These are phyloP conservation scores for Botia kubotai DNA, from an alignment of 2,797 vertebrate genomes.

Conservation along the genomic window DNA sequence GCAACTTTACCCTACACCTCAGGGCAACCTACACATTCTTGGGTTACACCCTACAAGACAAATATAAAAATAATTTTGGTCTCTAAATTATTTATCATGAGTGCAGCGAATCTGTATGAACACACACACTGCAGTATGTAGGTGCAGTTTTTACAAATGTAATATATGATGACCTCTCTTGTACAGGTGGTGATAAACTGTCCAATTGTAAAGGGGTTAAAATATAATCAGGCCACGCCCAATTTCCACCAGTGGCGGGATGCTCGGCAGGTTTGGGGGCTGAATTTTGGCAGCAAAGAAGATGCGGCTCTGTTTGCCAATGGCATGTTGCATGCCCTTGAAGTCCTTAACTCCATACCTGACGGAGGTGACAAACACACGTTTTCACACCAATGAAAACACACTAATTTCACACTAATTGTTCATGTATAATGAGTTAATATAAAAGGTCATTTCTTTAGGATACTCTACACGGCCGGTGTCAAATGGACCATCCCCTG, in stretches of 20 bases:
- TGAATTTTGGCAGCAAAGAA: conserved; percentile 92
- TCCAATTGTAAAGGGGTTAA: conserved; percentile 85
- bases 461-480: conserved; percentile 77
- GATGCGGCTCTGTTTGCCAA: conserved; percentile 86
- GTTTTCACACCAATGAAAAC: neutral
- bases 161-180: neutral
- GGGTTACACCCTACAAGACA: too few relatives aligned
- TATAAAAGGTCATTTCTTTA: conserved; percentile 40
- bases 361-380: conserved; percentile 73
- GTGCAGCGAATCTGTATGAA: neutral
- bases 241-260: conserved; percentile 95
- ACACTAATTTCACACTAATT: too few relatives aligned
- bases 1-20: too few relatives aligned
- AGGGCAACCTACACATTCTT: too few relatives aligned
- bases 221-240: conserved; percentile 93
- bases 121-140: too few relatives aligned
- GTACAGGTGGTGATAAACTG: conserved; percentile 94
- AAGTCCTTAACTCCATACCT: conserved; percentile 77
- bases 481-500: conserved; percentile 86
- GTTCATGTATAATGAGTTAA: neutral
- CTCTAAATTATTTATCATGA: too few relatives aligned
- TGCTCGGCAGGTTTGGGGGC: conserved; percentile 90
- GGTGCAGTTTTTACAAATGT: too few relatives aligned
- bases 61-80: too few relatives aligned
- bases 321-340: conserved; percentile 85